Evolutionary conservation across 2,113 vertebrate genomes (phyloP).

Genomic region (Pelecanoides urinatrix): DNA sequence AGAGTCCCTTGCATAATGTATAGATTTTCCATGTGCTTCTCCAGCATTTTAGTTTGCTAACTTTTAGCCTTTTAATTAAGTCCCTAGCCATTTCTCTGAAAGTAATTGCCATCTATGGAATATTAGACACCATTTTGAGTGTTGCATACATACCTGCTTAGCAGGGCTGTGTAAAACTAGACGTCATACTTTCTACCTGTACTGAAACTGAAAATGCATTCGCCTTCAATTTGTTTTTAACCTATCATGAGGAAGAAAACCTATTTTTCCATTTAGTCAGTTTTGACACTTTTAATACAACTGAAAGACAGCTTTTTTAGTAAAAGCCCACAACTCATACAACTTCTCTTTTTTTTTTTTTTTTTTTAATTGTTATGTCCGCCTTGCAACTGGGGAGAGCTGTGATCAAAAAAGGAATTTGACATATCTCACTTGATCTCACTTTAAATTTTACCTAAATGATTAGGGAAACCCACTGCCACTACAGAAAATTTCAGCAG

Average conservation of each 20-base stretch:
- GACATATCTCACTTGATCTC: background rate
- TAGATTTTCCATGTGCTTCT: conserved; percentile 69
- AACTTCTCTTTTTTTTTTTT: background rate
- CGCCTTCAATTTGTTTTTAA: conserved; percentile 37
- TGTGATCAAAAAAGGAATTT: background rate
- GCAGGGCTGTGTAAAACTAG: conserved; percentile 52
- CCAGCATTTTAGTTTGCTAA: conserved; percentile 62
- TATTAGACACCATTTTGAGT: conserved; percentile 67
- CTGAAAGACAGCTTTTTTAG: conserved; percentile 56
- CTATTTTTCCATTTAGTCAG: conserved; percentile 58
- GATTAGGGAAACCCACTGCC: background rate
- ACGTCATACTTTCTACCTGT: conserved; percentile 44
- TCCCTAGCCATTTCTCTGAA: conserved; percentile 71
- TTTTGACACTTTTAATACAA: conserved; percentile 66
- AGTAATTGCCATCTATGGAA: conserved; percentile 73
- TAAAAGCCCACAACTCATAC: background rate
- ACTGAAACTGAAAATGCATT: conserved; percentile 58
- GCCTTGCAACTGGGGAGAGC: background rate
- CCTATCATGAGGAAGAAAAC: conserved; percentile 40
- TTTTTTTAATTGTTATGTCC: conserved; percentile 35
- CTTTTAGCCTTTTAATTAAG: conserved; percentile 76
- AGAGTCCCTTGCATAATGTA: conserved; percentile 59
- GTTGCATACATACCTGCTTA: conserved; percentile 48
- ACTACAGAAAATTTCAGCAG: background rate
- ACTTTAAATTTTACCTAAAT: background rate